Base-by-base conservation (phyloP, 1,140 invertebrate species). In the Pseudomyrmex concolor region DNA sequence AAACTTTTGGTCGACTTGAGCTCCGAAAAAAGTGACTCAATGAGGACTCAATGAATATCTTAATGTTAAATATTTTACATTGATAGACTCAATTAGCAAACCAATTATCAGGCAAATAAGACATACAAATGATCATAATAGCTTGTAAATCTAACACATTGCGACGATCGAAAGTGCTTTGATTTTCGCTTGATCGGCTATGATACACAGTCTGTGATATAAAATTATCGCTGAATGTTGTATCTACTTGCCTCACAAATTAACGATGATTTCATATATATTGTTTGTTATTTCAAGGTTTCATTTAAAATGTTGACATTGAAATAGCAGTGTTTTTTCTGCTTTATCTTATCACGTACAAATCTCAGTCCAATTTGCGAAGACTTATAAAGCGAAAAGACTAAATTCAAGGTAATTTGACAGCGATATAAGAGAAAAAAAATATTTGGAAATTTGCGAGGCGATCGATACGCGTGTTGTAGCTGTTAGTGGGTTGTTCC, bases 401-500 rank as follows among this genome's bases (percentile, higher is more conserved):
- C 17, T 51, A 9, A 63, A 25, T 2, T 17, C 25, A 17, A 51
- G 2, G 12, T 25, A 55, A 45, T 3, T 19, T 12, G 12, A 66
- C n/a, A 19, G 13, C 4, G 15, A 12, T n/a, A 13, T n/a, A 2
- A 55, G 2, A n/a, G 2, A 48, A 70, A 43, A 59, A 50, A 76
- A 3, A 19, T 0, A 7, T 3, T 48, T 13, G 54, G 22, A 9
- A 25, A 80, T 80, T 80, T 71, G 54, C 43, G 76, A 80, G 45
- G 76, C 66, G 12, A 50, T 80, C 54, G 66, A 80, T 80, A 80
- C 76, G 76, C 43, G 63, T 72, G 70, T 71, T 74, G 70, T 63
- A 62, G 8, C 48, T 72, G 71, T 82, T 72, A 73, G 45, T 82
- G 78, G 78, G 17, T 82, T 45, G 70, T 72, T 82, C 71, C 67